Conservation (phyloP, 2,797 vertebrate species). For the Bradypodion pumilum region DNA sequence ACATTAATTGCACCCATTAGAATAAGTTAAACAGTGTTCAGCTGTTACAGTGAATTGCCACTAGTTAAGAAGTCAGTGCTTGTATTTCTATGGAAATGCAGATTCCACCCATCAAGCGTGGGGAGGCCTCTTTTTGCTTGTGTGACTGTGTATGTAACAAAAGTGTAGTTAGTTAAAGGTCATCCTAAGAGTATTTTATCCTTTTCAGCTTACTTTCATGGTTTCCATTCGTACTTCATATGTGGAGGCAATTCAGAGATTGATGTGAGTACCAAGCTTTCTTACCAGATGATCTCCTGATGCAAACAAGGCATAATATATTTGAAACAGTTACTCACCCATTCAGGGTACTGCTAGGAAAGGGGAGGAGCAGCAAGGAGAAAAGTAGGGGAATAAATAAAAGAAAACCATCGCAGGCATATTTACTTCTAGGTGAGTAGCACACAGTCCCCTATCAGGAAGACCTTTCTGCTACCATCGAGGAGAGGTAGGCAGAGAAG, state of each 20-base stretch:
- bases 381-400: neutral
- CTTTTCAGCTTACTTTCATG: neutral
- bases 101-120: neutral
- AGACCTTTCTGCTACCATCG: too few relatives aligned
- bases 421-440: too few relatives aligned
- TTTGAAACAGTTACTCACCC: neutral
- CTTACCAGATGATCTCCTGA: neutral
- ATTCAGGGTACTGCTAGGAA: neutral
- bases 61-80: neutral
- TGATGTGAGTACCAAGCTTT: neutral
- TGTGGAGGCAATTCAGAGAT: neutral
- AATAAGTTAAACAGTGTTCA: too few relatives aligned
- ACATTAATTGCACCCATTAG: too few relatives aligned
- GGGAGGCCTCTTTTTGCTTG: neutral
- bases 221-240: neutral
- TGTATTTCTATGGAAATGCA: neutral
- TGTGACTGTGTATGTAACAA: neutral
- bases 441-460: too few relatives aligned
- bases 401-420: too few relatives aligned
- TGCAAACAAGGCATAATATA: neutral
- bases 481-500: too few relatives aligned
- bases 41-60: neutral
- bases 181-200: neutral
- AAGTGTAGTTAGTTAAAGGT: neutral
- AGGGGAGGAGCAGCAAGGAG: too few relatives aligned